Conservation (phyloP, 2,888 invertebrate genomes). For the Thereva nobilitata region DNA sequence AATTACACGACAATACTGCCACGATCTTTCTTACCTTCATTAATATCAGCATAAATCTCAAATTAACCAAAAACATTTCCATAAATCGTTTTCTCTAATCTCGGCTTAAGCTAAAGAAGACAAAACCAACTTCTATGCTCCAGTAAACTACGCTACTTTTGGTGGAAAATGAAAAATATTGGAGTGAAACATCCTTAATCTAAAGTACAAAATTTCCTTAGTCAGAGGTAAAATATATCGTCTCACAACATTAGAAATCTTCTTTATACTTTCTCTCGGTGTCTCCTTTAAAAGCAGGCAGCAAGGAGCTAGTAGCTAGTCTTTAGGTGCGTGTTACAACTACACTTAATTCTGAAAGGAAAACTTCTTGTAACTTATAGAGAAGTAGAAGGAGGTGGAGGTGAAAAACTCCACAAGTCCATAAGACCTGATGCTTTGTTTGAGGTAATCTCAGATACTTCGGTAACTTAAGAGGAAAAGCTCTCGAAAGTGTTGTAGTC, state of each 20-base stretch:
- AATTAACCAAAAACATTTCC: too few species aligned
- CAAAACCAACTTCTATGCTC: too few species aligned
- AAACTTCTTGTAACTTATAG: neutral
- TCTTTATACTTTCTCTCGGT: neutral
- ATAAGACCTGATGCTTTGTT: slow-evolving; percentile 24
- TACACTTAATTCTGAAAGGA: neutral
- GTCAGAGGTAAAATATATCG: slow-evolving; percentile 34
- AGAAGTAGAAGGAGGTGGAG: neutral
- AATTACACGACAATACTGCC: too few species aligned
- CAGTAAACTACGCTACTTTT: too few species aligned
- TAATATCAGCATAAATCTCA: too few species aligned
- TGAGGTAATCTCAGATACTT: slow-evolving; percentile 30
- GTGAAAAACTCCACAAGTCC: slow-evolving; percentile 4
- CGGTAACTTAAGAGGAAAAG: slow-evolving; percentile 32
- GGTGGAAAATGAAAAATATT: slow-evolving; percentile 40
- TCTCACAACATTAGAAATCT: slow-evolving; percentile 17
- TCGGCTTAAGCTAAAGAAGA: too few species aligned
- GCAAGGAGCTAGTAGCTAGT: too few species aligned
- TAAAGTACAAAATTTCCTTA: slow-evolving; percentile 38
- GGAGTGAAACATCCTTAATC: slow-evolving; percentile 37
- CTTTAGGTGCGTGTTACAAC: slow-evolving; percentile 22
- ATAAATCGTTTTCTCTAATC: too few species aligned
- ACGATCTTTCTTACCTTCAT: too few species aligned
- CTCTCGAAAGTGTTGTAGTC: slow-evolving; percentile 29
- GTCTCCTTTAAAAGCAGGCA: neutral